Conservation (phyloP, 2,797 vertebrate species). For the Acipenser ruthenus region DNA sequence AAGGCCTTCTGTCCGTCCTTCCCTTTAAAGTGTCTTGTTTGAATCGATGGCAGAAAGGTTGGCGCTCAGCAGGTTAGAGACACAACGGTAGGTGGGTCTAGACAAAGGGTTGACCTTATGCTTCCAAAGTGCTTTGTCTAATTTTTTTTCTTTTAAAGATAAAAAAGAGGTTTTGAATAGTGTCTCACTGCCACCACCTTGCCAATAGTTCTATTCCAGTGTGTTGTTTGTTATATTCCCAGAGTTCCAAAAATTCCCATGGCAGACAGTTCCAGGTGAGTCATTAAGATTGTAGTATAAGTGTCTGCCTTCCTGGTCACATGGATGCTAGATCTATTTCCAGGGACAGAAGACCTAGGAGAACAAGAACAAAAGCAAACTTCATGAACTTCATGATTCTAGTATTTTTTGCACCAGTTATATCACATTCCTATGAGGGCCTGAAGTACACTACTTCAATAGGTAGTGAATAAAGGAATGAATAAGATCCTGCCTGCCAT, state of each 20-base stretch:
- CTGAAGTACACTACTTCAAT: conserved; percentile 16
- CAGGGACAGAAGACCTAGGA: conserved; percentile 38
- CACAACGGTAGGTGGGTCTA: conserved; percentile 34
- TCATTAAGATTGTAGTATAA: too few species aligned
- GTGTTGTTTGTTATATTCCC: conserved; percentile 50
- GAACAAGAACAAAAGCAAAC: conserved; percentile 16
- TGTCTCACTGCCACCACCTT: conserved; percentile 38
- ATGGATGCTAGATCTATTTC: too few species aligned
- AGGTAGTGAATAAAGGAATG: conserved; percentile 51
- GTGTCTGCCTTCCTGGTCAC: too few species aligned
- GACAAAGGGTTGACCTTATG: conserved; percentile 44
- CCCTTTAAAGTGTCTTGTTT: conserved; percentile 65
- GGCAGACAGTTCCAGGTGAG: background rate
- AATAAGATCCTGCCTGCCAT: conserved; percentile 45
- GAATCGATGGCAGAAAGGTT: conserved; percentile 64
- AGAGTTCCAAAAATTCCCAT: conserved; percentile 70
- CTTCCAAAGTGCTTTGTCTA: conserved; percentile 37
- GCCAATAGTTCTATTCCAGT: conserved; percentile 39
- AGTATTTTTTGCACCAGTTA: too few species aligned
- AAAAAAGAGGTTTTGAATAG: background rate
- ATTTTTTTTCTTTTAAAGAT: background rate
- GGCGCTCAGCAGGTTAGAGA: conserved; percentile 51
- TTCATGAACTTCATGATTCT: too few species aligned
- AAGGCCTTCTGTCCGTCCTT: conserved; percentile 49
- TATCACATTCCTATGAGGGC: too few species aligned